Evolutionary conservation across 2,888 invertebrate genomes (phyloP).

Genomic region (Encarsia formosa): DNA sequence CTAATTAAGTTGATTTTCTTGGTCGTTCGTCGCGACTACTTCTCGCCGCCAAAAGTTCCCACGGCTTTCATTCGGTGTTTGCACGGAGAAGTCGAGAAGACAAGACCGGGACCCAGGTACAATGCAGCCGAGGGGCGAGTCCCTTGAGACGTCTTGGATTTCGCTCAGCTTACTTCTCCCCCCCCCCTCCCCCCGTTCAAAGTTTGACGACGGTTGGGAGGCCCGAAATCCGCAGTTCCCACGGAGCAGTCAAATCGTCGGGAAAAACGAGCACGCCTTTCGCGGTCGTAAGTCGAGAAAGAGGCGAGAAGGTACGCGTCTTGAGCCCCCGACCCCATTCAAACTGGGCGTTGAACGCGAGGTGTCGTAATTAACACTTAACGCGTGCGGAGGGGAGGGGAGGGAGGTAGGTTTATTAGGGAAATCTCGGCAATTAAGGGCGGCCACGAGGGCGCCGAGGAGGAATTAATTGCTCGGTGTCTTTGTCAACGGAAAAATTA

Average conservation of each 20-base stretch:
- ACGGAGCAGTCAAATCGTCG: not conserved
- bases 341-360: conserved; percentile 46
- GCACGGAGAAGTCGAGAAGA: too few relatives aligned
- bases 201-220: not conserved
- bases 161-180: too few relatives aligned
- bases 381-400: conserved; percentile 37
- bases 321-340: conserved; percentile 33
- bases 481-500: conserved; percentile 13
- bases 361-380: conserved; percentile 52
- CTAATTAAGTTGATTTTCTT: too few relatives aligned
- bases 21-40: too few relatives aligned
- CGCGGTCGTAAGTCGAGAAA: not conserved
- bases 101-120: too few relatives aligned
- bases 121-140: too few relatives aligned
- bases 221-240: not conserved
- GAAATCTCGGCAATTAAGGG: conserved; percentile 51
- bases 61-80: too few relatives aligned
- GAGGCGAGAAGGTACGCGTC: conserved; percentile 22
- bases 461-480: not conserved
- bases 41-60: too few relatives aligned
- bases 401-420: conserved; percentile 33
- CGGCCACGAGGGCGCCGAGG: not conserved
- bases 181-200: too few relatives aligned
- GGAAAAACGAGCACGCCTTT: not conserved
- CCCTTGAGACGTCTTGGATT: too few relatives aligned